Evolutionary conservation across 2,888 invertebrate species (phyloP), one percentile per base, ranked within the genome.

Genomic region (Pristionchus mayeri): DNA sequence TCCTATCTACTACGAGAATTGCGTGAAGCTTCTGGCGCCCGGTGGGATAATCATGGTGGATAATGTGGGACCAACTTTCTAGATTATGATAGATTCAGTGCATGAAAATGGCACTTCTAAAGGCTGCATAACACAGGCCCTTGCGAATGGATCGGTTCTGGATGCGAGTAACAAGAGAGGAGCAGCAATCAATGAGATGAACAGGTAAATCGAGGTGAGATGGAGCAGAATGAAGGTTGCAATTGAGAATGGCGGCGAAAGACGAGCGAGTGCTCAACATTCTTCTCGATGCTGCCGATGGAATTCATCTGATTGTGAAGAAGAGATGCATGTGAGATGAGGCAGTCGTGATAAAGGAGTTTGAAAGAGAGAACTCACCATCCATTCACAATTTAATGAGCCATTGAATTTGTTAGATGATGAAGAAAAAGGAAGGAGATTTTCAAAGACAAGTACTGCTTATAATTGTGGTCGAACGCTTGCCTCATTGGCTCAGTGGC

Each of bases 41-140:
- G 93, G 93, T 27, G 94, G 94, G 60, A 91, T 94, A 79, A 93
- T 94, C 75, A 91, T 93, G 6, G 88, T 94, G 40, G 94, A 94
- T 88, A 94, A 94, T 82, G 91, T 91, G 76, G 88, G 30, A n/a
- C n/a, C 78, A 18, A 76, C n/a, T 44, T 44, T 6, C 13, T 44
- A 44, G 44, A n/a, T n/a, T n/a, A n/a, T 44, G 44, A 44, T 44
- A 13, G 13, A 44, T 9, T 44, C 13, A 44, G 7, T 44, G 13
- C 13, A 9, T 44, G 44, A 44, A 6, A 44, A 50, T 11, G 2
- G 2, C n/a, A 54, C n/a, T 54, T 21, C n/a, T 1, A 0, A 7
- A 54, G n/a, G 6, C 54, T 54, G 54, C 3, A 18, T 54, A 54
- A 21, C 27, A 1, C 27, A 57, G 57, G 57, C 27, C 2, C 57